Base-by-base conservation (phyloP, 2,888 invertebrate genomes). In the Dorcus parallelipipedus region DNA sequence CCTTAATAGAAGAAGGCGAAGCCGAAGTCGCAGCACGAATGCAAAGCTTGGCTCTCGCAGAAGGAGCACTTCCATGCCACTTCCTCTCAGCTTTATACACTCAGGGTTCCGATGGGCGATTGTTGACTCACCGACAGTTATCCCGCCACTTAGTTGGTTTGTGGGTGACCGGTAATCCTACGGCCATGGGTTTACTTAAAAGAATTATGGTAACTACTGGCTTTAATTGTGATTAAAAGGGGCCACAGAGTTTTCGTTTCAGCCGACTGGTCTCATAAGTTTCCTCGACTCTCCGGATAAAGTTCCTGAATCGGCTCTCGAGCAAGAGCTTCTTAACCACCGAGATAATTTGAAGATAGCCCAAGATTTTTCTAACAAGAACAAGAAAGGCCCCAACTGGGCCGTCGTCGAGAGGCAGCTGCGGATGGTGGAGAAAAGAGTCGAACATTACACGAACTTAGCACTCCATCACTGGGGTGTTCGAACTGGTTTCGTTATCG, bases 1-100 rank as follows among this genome's bases (percentile, higher is more conserved):
- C 99, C 17, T 86, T 99, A 33, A 97, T 99, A 54, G 99, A 99
- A 80, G 99, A 99, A 79, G 97, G 97, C 2, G 91, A 93, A 66
- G 84, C 89, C n/a, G 90, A 90, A 69, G 91, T 96, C 9, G 95
- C 97, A 0, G 86, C 90, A 38, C 88, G 91, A 71, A 97, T 98
- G 96, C 98, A 97, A 80, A 90, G 93, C 51, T 81, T 99, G 64
- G 96, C 99, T 0, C 80, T 99, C 53, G 95, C 95, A 3, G 98
- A 99, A 80, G 98, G 97, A 3, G 97, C 99, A 0, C 80, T 99
- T 54, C 95, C 97, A 8, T 83, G 95, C 3, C 99, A 99, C 79
- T 81, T 99, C 62, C 81, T 95, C 64, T 88, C 93, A 45, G 94
- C 98, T 38, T 83, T 99, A 67, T 97, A 93, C 78, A 91, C 92